Evolutionary conservation across 1,140 invertebrate species (phyloP).

Genomic region (Leptestheria dahalacensis): DNA sequence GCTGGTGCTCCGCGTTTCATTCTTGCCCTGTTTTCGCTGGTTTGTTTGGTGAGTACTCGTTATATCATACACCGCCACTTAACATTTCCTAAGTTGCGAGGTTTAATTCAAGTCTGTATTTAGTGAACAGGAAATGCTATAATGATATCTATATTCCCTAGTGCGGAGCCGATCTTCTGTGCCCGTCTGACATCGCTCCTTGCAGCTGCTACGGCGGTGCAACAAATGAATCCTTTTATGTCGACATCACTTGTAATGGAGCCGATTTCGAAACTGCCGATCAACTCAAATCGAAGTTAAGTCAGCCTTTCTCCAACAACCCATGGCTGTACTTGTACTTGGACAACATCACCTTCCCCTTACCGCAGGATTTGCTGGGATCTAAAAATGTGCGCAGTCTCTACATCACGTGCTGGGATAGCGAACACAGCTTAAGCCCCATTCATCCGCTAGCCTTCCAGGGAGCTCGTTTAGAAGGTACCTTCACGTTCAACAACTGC

Average conservation of each 20-base stretch:
- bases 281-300: background rate
- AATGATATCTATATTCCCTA: no score
- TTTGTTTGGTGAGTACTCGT: no score
- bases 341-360: background rate
- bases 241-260: background rate
- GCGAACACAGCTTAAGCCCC: background rate
- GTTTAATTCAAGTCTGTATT: no score
- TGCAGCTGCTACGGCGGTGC: background rate
- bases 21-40: no score
- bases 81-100: no score
- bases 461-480: background rate
- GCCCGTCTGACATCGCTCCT: background rate
- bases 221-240: no score
- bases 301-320: background rate
- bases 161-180: no score
- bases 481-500: background rate
- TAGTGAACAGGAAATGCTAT: no score
- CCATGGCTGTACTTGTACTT: background rate
- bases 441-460: background rate
- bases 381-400: background rate
- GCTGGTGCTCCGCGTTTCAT: no score
- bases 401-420: background rate
- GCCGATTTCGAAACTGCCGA: background rate
- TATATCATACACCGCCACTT: no score
- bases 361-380: background rate